These are phyloP conservation scores for Serilophus lunatus DNA, from an alignment of 2,113 vertebrate genomes.

Conservation along the genomic window DNA sequence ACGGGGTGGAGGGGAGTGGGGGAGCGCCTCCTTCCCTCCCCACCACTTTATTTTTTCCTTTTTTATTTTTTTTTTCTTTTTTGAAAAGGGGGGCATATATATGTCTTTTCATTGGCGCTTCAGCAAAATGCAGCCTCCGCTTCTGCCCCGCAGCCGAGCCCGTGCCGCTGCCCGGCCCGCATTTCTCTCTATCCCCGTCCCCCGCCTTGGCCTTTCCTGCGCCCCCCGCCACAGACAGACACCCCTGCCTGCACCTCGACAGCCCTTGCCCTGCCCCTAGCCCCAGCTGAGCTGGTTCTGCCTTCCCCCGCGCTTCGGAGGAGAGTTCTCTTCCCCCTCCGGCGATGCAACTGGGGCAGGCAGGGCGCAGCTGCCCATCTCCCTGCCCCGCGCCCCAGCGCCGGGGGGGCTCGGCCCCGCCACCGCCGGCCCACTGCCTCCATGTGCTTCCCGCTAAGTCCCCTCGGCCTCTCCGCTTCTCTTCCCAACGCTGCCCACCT, in stretches of 20 bases:
- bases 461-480: neutral
- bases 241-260: neutral
- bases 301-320: neutral
- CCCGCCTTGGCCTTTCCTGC: neutral
- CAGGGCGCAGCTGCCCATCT: neutral
- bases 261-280: neutral
- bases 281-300: neutral
- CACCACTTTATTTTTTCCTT: neutral
- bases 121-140: neutral
- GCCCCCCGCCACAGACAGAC: neutral
- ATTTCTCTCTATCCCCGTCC: neutral
- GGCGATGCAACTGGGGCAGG: neutral
- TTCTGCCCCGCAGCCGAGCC: neutral
- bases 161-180: neutral
- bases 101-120: neutral
- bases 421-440: neutral
- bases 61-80: neutral
- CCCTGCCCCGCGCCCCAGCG: neutral
- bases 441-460: neutral
- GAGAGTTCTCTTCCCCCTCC: neutral
- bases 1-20: neutral
- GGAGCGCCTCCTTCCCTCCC: neutral
- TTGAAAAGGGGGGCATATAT: neutral
- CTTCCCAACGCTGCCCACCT: neutral
- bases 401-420: neutral